Evolutionary conservation across 2,888 invertebrate species (phyloP).

Genomic region (Dryobotodes eremita): DNA sequence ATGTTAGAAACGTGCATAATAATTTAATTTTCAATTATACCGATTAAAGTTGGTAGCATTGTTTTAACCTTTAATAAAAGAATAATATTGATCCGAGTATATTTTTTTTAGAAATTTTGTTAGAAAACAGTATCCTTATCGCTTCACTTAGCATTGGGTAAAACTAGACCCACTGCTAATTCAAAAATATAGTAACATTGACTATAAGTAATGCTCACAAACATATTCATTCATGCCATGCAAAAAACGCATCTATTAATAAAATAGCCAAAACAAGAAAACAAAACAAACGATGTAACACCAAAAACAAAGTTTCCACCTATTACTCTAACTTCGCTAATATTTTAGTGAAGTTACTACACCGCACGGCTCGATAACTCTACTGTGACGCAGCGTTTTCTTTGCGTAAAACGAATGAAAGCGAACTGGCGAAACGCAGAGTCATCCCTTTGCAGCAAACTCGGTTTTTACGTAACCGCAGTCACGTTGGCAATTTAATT

Average conservation of each 20-base stretch:
- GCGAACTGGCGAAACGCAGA: constrained; percentile 65
- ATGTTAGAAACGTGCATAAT: not conserved
- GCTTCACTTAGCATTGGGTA: not conserved
- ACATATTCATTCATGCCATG: no score
- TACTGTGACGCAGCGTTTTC: constrained; percentile 68
- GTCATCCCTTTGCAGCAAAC: constrained; percentile 65
- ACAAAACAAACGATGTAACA: not conserved
- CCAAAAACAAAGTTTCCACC: constrained; percentile 11
- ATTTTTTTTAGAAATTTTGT: no score
- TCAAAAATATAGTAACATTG: no score
- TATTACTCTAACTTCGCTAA: constrained; percentile 47
- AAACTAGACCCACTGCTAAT: not conserved
- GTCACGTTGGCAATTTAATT: constrained; percentile 62
- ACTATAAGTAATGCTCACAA: no score
- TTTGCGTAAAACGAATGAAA: constrained; percentile 66
- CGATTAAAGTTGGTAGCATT: not conserved
- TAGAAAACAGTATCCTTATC: not conserved
- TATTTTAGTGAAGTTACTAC: constrained; percentile 63
- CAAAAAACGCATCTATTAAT: no score
- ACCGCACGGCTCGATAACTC: constrained; percentile 66
- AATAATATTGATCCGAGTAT: not conserved
- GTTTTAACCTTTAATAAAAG: not conserved
- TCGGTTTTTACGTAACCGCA: constrained; percentile 57
- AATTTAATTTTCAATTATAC: no score
- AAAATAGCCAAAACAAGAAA: constrained; percentile 11